Evolutionary conservation across 2,113 vertebrate genomes (phyloP), one percentile per base, ranked within the genome.

Genomic region (Pomatostomus ruficeps): DNA sequence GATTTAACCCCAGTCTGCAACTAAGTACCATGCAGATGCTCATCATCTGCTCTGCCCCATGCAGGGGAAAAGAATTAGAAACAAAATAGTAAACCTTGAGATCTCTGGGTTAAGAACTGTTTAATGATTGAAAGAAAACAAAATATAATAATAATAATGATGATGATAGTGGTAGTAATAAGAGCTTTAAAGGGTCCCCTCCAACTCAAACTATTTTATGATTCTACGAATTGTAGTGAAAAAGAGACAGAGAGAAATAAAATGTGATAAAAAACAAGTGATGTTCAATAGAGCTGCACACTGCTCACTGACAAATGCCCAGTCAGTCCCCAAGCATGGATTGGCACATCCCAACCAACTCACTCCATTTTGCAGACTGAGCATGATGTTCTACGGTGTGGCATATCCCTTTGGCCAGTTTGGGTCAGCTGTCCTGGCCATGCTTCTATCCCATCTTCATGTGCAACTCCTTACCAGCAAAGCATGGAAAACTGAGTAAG

Each of bases 31-130:
- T 15, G 4, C 18, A 20, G 40, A 29, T 9, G 8, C 18, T 33
- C n/a, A 31, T 38, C 17, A 10, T 67, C n/a, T 52, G 38, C 11
- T 8, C 29, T 0, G 0, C 2, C 5, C 11, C 10, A 2, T 2
- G 4, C 5, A 40, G 40, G 21, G n/a, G 17, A 54, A n/a, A 17
- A 54, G 54, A 61, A 42, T 42, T 20, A 61, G 35, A 61, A 75
- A 61, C n/a, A 15, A 23, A 68, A 40, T 26, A 20, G 12, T 54
- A 54, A 75, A 54, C 18, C 33, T 48, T 20, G 21, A n/a, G n/a
- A n/a, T n/a, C n/a, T n/a, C n/a, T 40, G n/a, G 14, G 6, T 61
- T 75, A 31, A 72, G n/a, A 54, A 22, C 21, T 15, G 29, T 68
- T 68, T 46, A 18, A 54, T 61, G 24, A 61, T 52, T 25, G 17